Conservation (phyloP, 2,797 vertebrate species). For the Sarcophilus harrisii region DNA sequence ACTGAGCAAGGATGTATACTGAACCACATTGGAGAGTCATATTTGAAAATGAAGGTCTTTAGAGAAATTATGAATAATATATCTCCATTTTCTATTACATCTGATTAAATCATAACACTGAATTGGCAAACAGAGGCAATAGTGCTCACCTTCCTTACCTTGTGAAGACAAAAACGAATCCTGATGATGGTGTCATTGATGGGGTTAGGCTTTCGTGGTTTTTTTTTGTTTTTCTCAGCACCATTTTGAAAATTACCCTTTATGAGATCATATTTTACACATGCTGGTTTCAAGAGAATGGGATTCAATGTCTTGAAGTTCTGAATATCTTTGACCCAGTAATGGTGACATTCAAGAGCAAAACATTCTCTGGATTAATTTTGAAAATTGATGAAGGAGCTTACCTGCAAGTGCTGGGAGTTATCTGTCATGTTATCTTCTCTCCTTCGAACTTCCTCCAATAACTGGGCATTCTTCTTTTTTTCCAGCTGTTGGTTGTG, state of each 20-base stretch:
- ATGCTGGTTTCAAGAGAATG: background rate
- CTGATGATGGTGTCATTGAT: background rate
- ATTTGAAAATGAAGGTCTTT: background rate
- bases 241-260: slow-evolving; percentile 37
- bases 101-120: slow-evolving; percentile 28
- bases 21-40: background rate
- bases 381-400: slow-evolving; percentile 54
- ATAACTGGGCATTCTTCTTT: slow-evolving; percentile 92
- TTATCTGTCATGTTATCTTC: slow-evolving; percentile 93
- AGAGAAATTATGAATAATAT: background rate
- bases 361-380: background rate
- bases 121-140: slow-evolving; percentile 22
- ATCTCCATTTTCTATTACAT: slow-evolving; percentile 19
- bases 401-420: slow-evolving; percentile 93
- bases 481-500: slow-evolving; percentile 96
- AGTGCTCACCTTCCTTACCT: slow-evolving; percentile 52
- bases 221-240: slow-evolving; percentile 13
- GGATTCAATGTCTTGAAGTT: background rate
- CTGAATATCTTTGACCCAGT: background rate
- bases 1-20: slow-evolving; percentile 15
- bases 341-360: background rate
- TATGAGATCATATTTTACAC: background rate
- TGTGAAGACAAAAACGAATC: background rate
- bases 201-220: background rate
- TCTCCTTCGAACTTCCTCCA: slow-evolving; percentile 92